Conservation (phyloP, 1,140 invertebrate species). For the Ceratina australensis region DNA sequence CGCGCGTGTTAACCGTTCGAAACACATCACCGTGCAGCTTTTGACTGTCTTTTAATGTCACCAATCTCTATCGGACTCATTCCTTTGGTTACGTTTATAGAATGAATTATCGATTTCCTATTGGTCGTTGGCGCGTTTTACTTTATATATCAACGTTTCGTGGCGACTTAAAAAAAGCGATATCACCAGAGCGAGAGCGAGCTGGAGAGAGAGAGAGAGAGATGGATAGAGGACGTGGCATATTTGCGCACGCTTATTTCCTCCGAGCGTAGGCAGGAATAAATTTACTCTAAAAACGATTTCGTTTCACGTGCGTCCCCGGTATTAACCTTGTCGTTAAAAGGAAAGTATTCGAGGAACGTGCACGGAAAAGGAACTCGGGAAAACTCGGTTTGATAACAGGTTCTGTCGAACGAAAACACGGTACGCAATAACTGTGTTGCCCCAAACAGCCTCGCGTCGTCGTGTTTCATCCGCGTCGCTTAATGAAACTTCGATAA, state of each 20-base stretch:
- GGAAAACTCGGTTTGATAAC: background rate
- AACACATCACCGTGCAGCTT: slow-evolving; percentile 20
- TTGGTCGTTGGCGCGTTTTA: slow-evolving; percentile 40
- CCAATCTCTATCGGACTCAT: slow-evolving; percentile 42
- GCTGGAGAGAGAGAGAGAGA: too few relatives aligned
- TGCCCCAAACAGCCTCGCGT: too few relatives aligned
- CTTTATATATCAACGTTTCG: slow-evolving; percentile 50
- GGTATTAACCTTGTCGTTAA: slow-evolving; percentile 1
- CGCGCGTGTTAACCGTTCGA: background rate
- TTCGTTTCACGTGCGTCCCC: background rate
- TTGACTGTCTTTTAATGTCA: slow-evolving; percentile 41
- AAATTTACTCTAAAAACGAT: slow-evolving; percentile 2
- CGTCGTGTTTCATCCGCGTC: too few relatives aligned
- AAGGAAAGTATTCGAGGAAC: background rate
- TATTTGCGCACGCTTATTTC: background rate
- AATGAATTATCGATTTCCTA: slow-evolving; percentile 65
- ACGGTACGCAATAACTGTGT: too few relatives aligned
- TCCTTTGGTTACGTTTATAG: slow-evolving; percentile 46
- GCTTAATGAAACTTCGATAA: too few relatives aligned
- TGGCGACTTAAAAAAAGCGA: slow-evolving; percentile 29
- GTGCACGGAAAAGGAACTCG: background rate
- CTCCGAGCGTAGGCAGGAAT: background rate
- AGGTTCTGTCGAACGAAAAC: slow-evolving; percentile 3
- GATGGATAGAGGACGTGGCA: background rate
- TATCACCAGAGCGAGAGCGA: background rate